Conservation (phyloP, 1,140 invertebrate species). For the Neodiprion pinetum region DNA sequence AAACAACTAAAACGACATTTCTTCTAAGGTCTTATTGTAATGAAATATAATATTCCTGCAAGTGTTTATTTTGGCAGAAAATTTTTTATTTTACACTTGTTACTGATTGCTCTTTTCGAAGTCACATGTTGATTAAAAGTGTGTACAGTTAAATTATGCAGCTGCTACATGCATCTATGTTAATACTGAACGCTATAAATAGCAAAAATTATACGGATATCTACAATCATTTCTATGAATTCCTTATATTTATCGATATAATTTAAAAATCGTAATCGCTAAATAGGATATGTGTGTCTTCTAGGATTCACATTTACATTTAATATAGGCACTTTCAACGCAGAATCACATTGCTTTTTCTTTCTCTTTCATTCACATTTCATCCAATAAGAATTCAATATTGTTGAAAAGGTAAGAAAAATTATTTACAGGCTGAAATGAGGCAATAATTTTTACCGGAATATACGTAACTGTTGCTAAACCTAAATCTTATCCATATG, state of each 20-base stretch:
- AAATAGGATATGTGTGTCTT: slow-evolving; percentile 4
- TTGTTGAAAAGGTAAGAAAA: not conserved
- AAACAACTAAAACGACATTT: not conserved
- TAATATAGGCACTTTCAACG: not conserved
- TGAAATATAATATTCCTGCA: not conserved
- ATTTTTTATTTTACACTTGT: not conserved
- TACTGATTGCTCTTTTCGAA: not conserved
- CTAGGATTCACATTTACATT: not conserved
- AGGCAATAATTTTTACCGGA: not conserved
- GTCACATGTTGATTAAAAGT: not conserved
- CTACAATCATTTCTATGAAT: not conserved
- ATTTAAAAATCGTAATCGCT: not conserved
- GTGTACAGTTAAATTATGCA: not conserved
- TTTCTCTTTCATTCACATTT: not conserved
- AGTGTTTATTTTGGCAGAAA: no score
- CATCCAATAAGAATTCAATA: not conserved
- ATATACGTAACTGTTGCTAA: not conserved
- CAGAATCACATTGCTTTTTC: not conserved
- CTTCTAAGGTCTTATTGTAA: not conserved
- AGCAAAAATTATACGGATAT: not conserved
- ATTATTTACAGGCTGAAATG: not conserved
- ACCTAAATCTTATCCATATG: not conserved
- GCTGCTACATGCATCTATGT: not conserved
- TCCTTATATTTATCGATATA: not conserved
- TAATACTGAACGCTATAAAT: not conserved